These are phyloP conservation scores for Sardinella longiceps DNA, from an alignment of 2,797 vertebrate genomes.

Conservation along the genomic window DNA sequence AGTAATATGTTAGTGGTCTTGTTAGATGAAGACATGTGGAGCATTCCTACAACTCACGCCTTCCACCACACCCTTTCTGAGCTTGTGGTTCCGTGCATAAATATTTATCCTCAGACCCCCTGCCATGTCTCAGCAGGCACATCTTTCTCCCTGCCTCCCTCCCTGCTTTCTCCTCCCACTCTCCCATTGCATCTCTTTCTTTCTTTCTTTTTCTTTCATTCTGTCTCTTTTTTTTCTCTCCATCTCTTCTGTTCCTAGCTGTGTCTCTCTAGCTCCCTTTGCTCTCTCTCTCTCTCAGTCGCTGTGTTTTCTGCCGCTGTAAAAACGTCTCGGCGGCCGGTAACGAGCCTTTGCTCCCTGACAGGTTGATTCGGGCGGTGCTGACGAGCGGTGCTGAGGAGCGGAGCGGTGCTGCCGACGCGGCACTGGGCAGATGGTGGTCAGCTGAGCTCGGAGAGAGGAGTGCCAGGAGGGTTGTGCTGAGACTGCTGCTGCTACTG, in stretches of 20 bases:
- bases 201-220: neutral
- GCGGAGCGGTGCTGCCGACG: neutral
- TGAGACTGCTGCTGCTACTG: conserved; percentile 14
- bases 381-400: neutral
- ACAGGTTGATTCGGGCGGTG: neutral
- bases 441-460: neutral
- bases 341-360: neutral
- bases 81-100: neutral
- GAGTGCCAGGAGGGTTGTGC: conserved; percentile 4
- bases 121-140: neutral
- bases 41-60: neutral
- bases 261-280: neutral
- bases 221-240: neutral
- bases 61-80: neutral
- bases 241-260: neutral
- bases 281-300: neutral
- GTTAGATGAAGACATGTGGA: neutral
- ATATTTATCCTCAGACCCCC: neutral
- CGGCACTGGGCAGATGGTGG: neutral
- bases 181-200: neutral
- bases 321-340: neutral
- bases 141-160: neutral
- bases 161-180: neutral
- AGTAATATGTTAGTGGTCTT: neutral
- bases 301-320: neutral